Base-by-base conservation (phyloP, 2,888 invertebrate genomes). In the Callyntrura guangdongensis region DNA sequence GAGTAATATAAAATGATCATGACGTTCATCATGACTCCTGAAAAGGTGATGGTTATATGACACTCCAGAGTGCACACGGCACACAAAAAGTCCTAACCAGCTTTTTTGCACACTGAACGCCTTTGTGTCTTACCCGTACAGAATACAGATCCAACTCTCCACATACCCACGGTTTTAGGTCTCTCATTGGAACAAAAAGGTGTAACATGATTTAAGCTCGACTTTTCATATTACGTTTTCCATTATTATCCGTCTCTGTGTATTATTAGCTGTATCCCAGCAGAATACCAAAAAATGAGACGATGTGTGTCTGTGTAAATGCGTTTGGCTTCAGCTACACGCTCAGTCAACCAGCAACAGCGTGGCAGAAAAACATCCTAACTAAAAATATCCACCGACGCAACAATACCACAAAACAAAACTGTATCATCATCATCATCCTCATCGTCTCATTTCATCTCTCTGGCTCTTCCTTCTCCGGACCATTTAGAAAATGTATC, bases 61-160 rank as follows among this genome's bases (percentile, higher is more conserved):
- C 12, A 25, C 79, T 79, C 79, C 49, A 53, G 79, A 79, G 79
- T 79, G 79, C 56, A 49, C 79, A 79, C 53, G 56, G n/a, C 47
- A 72, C 72, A 45, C 36, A 6, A 36, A 36, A 14, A 61, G 61
- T 14, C 9, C n/a, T 17, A 79, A 79, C 20, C n/a, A 25, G 22
- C 17, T 36, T 72, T 79, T 79, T 79, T 79, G 79, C 79, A 79
- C 79, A 22, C 22, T 47, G 45, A 36, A 27, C 36, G 27, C 36
- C 3, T 36, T 6, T 36, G 36, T 36, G n/a, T n/a, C n/a, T 14
- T 72, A 72, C 17, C 47, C 45, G 36, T 36, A 72, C 72, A 72
- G 20, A 72, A n/a, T n/a, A n/a, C n/a, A n/a, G 36, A 36, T 2
- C 36, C 36, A 36, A 2, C 2, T 4, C 6, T 36, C 36, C 36